phyloP scores from a whole-genome alignment of 1,140 invertebrate genomes.

The Leptinotarsa defecta region DNA sequence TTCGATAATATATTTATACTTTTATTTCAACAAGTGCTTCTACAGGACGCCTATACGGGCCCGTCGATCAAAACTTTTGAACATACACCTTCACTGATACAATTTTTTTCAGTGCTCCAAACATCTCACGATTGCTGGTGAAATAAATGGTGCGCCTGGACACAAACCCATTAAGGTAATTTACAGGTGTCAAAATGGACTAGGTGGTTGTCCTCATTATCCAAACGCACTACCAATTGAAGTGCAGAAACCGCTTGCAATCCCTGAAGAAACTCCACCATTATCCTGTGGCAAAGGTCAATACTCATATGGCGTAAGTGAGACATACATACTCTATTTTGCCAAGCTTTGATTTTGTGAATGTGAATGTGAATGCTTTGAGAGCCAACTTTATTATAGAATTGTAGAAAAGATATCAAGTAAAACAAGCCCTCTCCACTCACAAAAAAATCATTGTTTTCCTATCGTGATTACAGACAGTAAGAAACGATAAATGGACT shows the following conservation, averaged over 20 bases:
- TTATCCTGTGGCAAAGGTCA: too few species aligned
- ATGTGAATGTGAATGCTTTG: too few species aligned
- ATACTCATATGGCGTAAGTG: too few species aligned
- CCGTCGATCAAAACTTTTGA: conserved; percentile 9
- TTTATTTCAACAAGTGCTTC: background rate
- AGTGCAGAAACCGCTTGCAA: conserved; percentile 6
- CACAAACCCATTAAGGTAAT: conserved; percentile 16
- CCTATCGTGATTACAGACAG: too few species aligned
- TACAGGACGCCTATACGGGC: background rate
- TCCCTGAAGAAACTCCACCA: background rate
- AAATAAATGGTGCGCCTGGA: background rate
- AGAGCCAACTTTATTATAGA: too few species aligned
- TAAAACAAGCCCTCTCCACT: too few species aligned
- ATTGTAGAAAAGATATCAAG: too few species aligned
- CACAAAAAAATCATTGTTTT: too few species aligned
- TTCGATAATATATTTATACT: too few species aligned
- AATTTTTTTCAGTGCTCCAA: conserved; percentile 20
- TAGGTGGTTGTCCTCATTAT: background rate
- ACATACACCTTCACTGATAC: background rate
- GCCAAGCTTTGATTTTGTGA: too few species aligned
- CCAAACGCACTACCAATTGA: background rate
- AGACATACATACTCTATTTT: too few species aligned
- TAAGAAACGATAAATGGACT: too few species aligned
- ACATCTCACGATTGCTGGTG: conserved; percentile 17
- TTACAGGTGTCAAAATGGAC: conserved; percentile 5